Evolutionary conservation across 92 coral and sea anemone genomes (phyloP).

Genomic region (Micromussa lordhowensis): DNA sequence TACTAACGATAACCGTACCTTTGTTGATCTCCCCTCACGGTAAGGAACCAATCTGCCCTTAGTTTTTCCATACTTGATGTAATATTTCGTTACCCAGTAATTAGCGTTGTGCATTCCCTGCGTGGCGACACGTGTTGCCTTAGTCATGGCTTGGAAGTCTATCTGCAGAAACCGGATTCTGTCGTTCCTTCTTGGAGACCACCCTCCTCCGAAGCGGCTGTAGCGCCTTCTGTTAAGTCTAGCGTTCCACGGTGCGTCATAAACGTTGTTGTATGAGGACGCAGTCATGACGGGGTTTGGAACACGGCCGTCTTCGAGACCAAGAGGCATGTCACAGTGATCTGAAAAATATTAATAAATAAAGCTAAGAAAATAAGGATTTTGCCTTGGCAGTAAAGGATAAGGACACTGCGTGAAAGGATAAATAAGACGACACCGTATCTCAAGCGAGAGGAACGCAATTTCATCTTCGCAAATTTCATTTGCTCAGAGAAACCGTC

Average conservation of each 20-base stretch:
- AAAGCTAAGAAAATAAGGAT: too few species aligned
- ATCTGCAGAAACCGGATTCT: slow-evolving; percentile 65
- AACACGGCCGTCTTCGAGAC: slow-evolving; percentile 78
- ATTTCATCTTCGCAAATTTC: too few species aligned
- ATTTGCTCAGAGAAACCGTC: too few species aligned
- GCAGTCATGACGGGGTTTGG: slow-evolving; percentile 63
- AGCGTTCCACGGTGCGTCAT: slow-evolving; percentile 60
- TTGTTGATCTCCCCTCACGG: slow-evolving; percentile 32
- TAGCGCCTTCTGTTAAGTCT: slow-evolving; percentile 57
- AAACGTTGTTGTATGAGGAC: slow-evolving; percentile 58
- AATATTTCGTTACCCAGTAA: slow-evolving; percentile 69
- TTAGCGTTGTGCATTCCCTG: slow-evolving; percentile 69
- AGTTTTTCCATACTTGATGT: slow-evolving; percentile 46
- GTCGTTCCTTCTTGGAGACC: slow-evolving; percentile 81
- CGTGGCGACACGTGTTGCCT: slow-evolving; percentile 60
- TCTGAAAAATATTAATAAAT: slow-evolving; percentile 13
- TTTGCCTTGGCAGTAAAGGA: too few species aligned
- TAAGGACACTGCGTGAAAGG: too few species aligned
- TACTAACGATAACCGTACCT: slow-evolving; percentile 8
- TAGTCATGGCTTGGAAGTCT: slow-evolving; percentile 59
- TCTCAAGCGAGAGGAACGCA: too few species aligned
- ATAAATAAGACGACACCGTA: too few species aligned
- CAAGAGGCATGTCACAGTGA: slow-evolving; percentile 73
- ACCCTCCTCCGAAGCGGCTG: slow-evolving; percentile 67
- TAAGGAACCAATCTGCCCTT: slow-evolving; percentile 35